Conservation (phyloP, 2,797 vertebrate species). For the Thunnus albacares region DNA sequence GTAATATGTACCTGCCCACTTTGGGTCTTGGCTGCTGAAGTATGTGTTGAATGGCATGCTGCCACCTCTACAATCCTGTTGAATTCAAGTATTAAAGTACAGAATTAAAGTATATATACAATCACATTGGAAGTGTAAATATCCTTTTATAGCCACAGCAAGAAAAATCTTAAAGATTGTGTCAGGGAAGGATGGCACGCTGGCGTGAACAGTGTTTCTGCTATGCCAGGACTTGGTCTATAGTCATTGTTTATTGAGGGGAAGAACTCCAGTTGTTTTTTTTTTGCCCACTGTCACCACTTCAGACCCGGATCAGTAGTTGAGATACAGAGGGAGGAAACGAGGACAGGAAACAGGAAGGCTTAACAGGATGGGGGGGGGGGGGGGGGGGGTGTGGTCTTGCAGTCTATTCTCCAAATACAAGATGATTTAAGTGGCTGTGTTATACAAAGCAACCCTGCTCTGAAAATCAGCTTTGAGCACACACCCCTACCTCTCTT, state of each 20-base stretch:
- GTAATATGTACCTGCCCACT: constrained; percentile 79
- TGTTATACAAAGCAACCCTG: neutral
- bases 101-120: neutral
- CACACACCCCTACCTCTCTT: constrained; percentile 90
- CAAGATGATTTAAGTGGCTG: neutral
- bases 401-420: neutral
- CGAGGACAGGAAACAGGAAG: constrained; percentile 54
- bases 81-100: neutral
- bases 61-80: constrained; percentile 87
- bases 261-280: neutral
- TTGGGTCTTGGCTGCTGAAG: constrained; percentile 93
- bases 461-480: neutral
- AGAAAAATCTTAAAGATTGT: neutral
- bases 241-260: neutral
- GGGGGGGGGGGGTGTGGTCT: neutral
- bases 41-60: constrained; percentile 93
- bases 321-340: constrained; percentile 18
- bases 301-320: neutral
- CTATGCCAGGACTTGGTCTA: neutral
- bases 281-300: neutral
- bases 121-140: neutral
- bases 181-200: neutral
- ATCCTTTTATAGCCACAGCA: neutral
- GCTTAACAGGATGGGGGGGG: constrained; percentile 43
- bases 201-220: neutral